These are phyloP conservation scores for Leptopilina drosophilae DNA, from an alignment of 2,888 invertebrate species.

Conservation along the genomic window DNA sequence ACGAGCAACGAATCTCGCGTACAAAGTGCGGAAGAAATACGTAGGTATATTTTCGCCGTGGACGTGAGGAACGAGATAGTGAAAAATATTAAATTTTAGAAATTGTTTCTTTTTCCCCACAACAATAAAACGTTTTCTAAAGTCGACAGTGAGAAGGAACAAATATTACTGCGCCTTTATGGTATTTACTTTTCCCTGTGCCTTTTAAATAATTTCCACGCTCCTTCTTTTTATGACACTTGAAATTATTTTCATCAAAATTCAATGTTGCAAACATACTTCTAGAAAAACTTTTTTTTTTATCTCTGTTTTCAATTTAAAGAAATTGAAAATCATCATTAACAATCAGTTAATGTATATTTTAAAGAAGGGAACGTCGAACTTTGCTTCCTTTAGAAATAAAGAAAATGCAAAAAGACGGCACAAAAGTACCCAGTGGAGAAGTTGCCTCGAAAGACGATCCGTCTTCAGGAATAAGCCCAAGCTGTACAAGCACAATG, in stretches of 20 bases:
- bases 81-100: slow-evolving; percentile 19
- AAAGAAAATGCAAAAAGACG: slow-evolving; percentile 10
- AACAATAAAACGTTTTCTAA: background rate
- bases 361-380: background rate
- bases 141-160: background rate
- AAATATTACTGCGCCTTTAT: background rate
- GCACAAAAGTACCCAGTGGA: slow-evolving; percentile 30
- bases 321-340: no score
- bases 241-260: no score
- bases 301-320: no score
- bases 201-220: background rate
- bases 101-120: background rate
- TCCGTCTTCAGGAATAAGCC: slow-evolving; percentile 36
- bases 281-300: no score
- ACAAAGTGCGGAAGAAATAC: slow-evolving; percentile 19
- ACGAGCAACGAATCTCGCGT: slow-evolving; percentile 24
- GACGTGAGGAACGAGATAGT: slow-evolving; percentile 5
- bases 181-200: background rate
- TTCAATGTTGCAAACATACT: no score
- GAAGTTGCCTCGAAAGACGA: slow-evolving; percentile 23
- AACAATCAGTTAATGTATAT: background rate
- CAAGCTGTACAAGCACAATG: slow-evolving; percentile 40
- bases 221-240: no score
- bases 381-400: background rate
- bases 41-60: background rate